Evolutionary conservation across 2,888 invertebrate species (phyloP).

Genomic region (Sthenelais limicola): DNA sequence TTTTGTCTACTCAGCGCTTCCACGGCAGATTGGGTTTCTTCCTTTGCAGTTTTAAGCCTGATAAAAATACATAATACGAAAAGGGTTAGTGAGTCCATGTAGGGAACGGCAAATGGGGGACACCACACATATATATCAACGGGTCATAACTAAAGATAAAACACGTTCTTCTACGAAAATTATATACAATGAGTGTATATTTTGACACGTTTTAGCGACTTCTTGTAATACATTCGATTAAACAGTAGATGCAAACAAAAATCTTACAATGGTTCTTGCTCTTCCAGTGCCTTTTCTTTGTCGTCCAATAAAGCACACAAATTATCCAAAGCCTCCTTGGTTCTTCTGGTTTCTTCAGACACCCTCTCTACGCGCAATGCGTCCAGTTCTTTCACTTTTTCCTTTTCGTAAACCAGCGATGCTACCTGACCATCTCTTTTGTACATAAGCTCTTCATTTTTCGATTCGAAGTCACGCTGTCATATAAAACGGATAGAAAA

Average conservation of each 20-base stretch:
- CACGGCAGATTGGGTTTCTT: no score
- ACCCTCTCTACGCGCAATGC: constrained; percentile 76
- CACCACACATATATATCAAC: no score
- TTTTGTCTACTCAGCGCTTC: no score
- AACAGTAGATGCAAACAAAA: neutral
- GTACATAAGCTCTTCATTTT: constrained; percentile 18
- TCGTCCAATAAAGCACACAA: constrained; percentile 52
- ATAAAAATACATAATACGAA: no score
- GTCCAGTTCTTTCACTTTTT: constrained; percentile 72
- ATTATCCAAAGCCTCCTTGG: constrained; percentile 49
- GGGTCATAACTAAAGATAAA: no score
- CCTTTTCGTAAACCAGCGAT: constrained; percentile 64
- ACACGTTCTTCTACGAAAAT: no score
- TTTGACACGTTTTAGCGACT: no score
- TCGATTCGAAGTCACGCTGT: constrained; percentile 12
- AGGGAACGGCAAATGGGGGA: no score
- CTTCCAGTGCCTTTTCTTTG: constrained; percentile 51
- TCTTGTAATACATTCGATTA: neutral
- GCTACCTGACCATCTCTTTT: constrained; percentile 42
- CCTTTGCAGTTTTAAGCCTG: no score
- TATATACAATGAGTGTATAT: no score
- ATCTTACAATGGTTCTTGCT: neutral
- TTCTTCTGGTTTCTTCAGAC: constrained; percentile 81
- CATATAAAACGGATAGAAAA: neutral
- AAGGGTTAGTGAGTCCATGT: no score